Conservation (phyloP, 2,888 invertebrate genomes). For the Aspidapion aeneum region DNA sequence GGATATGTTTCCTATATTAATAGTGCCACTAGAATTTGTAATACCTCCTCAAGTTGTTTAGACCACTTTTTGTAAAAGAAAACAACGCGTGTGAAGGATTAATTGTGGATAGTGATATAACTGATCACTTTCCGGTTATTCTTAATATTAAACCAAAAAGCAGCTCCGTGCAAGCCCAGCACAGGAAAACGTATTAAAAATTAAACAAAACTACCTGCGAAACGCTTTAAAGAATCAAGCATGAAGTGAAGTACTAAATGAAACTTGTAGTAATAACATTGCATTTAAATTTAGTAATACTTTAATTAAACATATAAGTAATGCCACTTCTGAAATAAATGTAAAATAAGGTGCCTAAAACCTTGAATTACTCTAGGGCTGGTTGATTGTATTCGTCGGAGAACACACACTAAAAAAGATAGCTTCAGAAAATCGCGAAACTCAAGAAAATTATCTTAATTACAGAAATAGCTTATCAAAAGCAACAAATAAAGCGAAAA, state of each 20-base stretch:
- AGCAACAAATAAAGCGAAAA: neutral
- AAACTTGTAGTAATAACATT: neutral
- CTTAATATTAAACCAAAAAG: neutral
- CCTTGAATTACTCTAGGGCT: conserved; percentile 5
- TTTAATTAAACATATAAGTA: neutral
- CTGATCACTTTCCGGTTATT: conserved; percentile 1
- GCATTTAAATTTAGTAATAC: neutral
- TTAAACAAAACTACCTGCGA: conserved; percentile 3
- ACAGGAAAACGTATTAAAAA: neutral
- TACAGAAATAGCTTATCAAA: conserved; percentile 1
- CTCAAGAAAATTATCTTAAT: neutral
- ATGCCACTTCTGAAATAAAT: neutral
- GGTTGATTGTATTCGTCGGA: neutral
- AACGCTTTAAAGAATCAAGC: no score
- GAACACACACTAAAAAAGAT: neutral
- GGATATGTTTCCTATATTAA: neutral
- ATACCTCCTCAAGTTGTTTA: neutral
- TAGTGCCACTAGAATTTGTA: neutral
- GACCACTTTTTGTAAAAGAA: neutral
- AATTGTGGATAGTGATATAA: conserved; percentile 1
- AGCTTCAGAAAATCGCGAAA: neutral
- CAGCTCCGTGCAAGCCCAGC: neutral
- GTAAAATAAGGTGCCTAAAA: neutral
- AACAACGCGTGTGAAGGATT: neutral
- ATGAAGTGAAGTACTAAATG: neutral